phyloP scores from a whole-genome alignment of 2,888 invertebrate species.

The Desoria tigrina region DNA sequence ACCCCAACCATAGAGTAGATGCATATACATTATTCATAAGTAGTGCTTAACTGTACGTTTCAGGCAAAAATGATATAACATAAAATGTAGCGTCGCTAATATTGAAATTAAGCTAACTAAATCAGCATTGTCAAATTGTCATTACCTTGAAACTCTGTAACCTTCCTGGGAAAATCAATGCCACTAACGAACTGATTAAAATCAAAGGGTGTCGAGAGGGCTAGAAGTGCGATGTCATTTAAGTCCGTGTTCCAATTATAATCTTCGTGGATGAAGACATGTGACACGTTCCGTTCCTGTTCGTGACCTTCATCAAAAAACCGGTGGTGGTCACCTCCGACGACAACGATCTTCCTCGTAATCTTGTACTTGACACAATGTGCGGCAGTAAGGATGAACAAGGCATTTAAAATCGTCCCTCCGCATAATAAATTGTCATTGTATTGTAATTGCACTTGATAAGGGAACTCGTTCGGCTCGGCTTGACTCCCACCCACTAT shows the following conservation, averaged over 20 bases:
- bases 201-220: conserved; percentile 16
- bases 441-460: conserved; percentile 28
- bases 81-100: no score
- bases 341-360: background rate
- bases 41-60: no score
- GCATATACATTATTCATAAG: no score
- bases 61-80: no score
- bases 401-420: conserved; percentile 25
- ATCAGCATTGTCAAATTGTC: background rate
- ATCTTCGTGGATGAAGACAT: conserved; percentile 11
- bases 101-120: background rate
- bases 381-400: conserved; percentile 17
- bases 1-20: no score
- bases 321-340: conserved; percentile 22
- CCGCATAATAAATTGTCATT: conserved; percentile 27
- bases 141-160: conserved; percentile 3
- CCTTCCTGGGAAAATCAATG: background rate
- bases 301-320: conserved; percentile 14
- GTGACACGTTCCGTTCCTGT: conserved; percentile 21
- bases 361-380: conserved; percentile 12
- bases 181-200: conserved; percentile 11
- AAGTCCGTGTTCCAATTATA: conserved; percentile 10
- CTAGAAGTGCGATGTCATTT: conserved; percentile 22
- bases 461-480: conserved; percentile 30
- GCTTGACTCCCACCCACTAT: conserved; percentile 34